Conservation (phyloP, 2,113 vertebrate genomes). For the Misgurnus anguillicaudatus region DNA sequence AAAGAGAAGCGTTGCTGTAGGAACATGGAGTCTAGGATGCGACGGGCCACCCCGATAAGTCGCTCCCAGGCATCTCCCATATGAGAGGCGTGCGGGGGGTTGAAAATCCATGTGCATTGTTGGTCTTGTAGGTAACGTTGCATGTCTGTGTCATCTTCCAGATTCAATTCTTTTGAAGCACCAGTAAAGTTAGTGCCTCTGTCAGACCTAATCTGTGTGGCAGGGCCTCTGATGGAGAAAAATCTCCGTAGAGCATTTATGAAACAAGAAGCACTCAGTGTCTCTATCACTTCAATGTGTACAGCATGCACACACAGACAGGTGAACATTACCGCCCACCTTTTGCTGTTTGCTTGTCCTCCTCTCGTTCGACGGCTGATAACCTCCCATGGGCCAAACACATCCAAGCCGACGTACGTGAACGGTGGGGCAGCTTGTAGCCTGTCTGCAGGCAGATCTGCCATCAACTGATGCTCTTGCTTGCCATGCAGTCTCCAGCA, state of each 20-base stretch:
- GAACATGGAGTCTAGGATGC: too few species aligned
- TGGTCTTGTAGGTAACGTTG: background rate
- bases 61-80: too few species aligned
- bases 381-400: slow-evolving; percentile 10
- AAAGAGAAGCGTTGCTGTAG: too few species aligned
- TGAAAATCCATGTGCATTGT: slow-evolving; percentile 11
- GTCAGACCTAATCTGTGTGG: slow-evolving; percentile 22
- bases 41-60: too few species aligned
- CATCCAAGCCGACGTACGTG: slow-evolving; percentile 22
- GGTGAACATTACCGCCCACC: slow-evolving; percentile 36
- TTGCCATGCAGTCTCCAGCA: background rate
- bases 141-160: background rate
- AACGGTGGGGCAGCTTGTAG: background rate
- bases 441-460: slow-evolving; percentile 11
- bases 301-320: slow-evolving; percentile 24
- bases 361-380: slow-evolving; percentile 3
- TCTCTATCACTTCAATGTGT: slow-evolving; percentile 9
- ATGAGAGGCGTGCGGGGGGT: background rate
- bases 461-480: slow-evolving; percentile 2
- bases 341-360: slow-evolving; percentile 11
- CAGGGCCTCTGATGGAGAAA: background rate
- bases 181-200: slow-evolving; percentile 20
- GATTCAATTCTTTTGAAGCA: background rate
- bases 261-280: background rate
- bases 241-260: slow-evolving; percentile 34